Evolutionary conservation across 2,888 invertebrate species (phyloP).

Genomic region (Leptopilina myrica): DNA sequence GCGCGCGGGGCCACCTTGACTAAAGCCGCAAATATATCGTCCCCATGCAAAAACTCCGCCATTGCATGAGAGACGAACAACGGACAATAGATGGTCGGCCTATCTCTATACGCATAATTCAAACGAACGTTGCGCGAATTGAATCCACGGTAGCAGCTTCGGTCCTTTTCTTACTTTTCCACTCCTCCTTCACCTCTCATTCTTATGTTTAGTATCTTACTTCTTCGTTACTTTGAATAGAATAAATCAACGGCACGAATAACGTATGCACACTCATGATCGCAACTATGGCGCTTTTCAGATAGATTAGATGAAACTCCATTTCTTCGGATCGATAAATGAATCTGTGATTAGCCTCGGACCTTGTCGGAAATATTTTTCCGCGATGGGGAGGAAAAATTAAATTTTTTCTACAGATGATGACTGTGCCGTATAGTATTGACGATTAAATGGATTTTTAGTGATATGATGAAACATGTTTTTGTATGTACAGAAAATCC

Average conservation of each 20-base stretch:
- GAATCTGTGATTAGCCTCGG: neutral
- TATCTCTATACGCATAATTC: slow-evolving; percentile 66
- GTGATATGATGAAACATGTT: no score
- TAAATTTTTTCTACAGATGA: no score
- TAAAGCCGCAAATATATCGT: slow-evolving; percentile 62
- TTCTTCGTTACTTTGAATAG: slow-evolving; percentile 38
- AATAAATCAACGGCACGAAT: slow-evolving; percentile 34
- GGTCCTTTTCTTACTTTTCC: slow-evolving; percentile 13
- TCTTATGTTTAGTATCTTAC: slow-evolving; percentile 32
- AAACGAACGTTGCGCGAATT: slow-evolving; percentile 67
- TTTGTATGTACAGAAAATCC: no score
- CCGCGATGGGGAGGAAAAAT: neutral
- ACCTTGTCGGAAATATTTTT: neutral
- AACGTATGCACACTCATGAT: slow-evolving; percentile 22
- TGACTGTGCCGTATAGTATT: no score
- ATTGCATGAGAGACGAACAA: slow-evolving; percentile 46
- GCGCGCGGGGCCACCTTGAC: slow-evolving; percentile 37
- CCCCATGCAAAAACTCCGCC: slow-evolving; percentile 59
- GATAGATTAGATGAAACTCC: slow-evolving; percentile 33
- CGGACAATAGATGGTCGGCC: slow-evolving; percentile 67
- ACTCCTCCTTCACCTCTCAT: slow-evolving; percentile 31
- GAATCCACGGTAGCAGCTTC: slow-evolving; percentile 66
- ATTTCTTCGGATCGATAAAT: slow-evolving; percentile 30
- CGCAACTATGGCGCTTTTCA: slow-evolving; percentile 21
- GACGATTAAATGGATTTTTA: no score